phyloP scores from a whole-genome alignment of 2,888 invertebrate genomes.

The Clitarchus hookeri region DNA sequence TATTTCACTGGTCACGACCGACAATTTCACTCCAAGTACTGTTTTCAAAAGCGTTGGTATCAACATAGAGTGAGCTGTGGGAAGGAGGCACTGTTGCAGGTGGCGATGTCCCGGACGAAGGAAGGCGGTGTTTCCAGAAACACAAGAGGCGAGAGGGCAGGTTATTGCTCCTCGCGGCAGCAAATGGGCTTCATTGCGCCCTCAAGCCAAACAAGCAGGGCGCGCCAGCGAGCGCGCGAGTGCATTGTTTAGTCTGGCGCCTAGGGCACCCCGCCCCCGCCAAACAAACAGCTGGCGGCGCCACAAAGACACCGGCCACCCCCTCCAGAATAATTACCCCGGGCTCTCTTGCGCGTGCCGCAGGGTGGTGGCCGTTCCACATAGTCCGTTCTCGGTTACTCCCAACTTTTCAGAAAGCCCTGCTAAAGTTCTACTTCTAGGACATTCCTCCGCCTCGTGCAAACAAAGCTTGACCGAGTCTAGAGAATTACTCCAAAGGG shows the following conservation, averaged over 20 bases:
- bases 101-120: background rate
- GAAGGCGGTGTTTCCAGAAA: background rate
- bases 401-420: no score
- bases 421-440: no score
- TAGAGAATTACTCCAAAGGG: no score
- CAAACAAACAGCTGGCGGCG: background rate
- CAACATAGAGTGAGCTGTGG: background rate
- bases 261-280: background rate
- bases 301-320: background rate
- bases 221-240: background rate
- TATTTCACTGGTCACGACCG: no score
- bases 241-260: slow-evolving; percentile 2
- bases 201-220: slow-evolving; percentile 6
- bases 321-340: background rate
- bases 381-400: no score
- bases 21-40: no score
- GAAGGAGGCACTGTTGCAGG: background rate
- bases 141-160: background rate
- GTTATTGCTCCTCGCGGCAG: slow-evolving; percentile 9
- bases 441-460: no score
- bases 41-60: no score
- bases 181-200: background rate
- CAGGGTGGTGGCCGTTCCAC: background rate
- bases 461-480: no score
- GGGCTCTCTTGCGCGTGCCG: background rate